A percentile compares a stretch with the other conserved stretches of the same genome.
Conservation (phyloP, 2,113 vertebrate genomes). For the Arizona elegans region DNA sequence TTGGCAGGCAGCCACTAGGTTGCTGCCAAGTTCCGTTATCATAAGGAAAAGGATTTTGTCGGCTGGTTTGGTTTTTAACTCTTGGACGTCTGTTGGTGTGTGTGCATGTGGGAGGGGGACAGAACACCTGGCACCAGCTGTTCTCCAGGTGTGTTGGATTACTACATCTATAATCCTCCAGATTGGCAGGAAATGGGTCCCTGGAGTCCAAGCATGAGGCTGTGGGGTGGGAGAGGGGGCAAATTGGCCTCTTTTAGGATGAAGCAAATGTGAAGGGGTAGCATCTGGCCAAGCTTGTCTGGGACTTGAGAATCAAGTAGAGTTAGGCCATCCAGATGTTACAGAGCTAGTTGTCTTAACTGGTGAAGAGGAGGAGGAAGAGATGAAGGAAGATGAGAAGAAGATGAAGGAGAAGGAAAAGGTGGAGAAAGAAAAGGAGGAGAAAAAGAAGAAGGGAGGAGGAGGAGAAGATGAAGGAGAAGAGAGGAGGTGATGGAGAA, state of each 20-base stretch:
- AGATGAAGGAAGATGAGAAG: background rate
- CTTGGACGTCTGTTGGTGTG: too few relatives aligned
- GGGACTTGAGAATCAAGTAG: background rate
- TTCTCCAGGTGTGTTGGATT: background rate
- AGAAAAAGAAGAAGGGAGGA: too few relatives aligned
- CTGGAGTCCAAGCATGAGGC: background rate
- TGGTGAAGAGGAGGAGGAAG: background rate
- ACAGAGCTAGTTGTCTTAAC: background rate
- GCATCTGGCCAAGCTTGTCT: background rate
- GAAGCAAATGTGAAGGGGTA: background rate
- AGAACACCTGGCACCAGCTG: background rate
- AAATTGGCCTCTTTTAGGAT: background rate
- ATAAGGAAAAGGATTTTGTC: too few relatives aligned
- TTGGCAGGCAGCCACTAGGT: too few relatives aligned
- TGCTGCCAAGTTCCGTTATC: too few relatives aligned
- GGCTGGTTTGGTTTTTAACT: too few relatives aligned
- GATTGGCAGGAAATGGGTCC: background rate
- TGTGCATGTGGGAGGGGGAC: too few relatives aligned
- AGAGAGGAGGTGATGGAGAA: background rate
- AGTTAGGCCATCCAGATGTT: background rate
- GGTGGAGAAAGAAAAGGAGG: background rate
- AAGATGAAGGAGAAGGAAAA: too few relatives aligned
- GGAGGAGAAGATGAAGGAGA: too few relatives aligned
- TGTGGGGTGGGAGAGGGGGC: too few relatives aligned
- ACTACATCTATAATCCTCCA: background rate